Base-by-base conservation (phyloP, 2,888 invertebrate species). In the Disparrhopalites patrizii region DNA sequence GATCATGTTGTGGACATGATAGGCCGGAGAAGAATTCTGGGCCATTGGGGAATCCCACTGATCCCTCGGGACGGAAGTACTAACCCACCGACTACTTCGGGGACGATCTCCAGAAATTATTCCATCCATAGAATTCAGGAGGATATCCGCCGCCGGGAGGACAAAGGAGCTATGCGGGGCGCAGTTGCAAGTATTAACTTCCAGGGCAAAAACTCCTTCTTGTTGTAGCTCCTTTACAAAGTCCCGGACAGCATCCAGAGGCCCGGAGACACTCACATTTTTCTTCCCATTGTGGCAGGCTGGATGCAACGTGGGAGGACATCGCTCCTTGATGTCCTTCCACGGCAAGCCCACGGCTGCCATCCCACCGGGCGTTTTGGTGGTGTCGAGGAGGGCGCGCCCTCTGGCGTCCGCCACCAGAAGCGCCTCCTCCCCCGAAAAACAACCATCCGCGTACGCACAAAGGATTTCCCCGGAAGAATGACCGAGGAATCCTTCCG, bases 241-340 rank as follows among this genome's bases (percentile, higher is more conserved):
- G 73, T 83, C 82, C 38, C 83, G 81, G 3, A 93, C 82, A 1
- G 85, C 83, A 1, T 82, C 83, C 40, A 85, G 84, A 0, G 93
- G 91, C 0, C 97, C 98, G 4, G 96, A 96, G 70, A 97, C 82
- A 10, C 97, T 94, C 10, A 97, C 94, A 75, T 91, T 94, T 79
- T 98, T 95, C 68, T 82, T 83, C 67, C 94, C 87, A 81, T 98
- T 98, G 82, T 98, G 94, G 79, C 98, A 98, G 56, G 95, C 95
- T n/a, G 92, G 88, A 75, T 84, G 85, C 15, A 95, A 83, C 75
- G 87, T 91, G 38, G 85, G 79, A 20, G 94, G 93, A 76, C 91
- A 87, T 65, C 86, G 84, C 73, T 81, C 81, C 76, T 83, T 83
- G 61, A 87, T 85, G 75, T 91, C 87, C 55, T 78, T 78, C 80